Conservation (phyloP, 2,113 vertebrate species). For the Python bivittatus region DNA sequence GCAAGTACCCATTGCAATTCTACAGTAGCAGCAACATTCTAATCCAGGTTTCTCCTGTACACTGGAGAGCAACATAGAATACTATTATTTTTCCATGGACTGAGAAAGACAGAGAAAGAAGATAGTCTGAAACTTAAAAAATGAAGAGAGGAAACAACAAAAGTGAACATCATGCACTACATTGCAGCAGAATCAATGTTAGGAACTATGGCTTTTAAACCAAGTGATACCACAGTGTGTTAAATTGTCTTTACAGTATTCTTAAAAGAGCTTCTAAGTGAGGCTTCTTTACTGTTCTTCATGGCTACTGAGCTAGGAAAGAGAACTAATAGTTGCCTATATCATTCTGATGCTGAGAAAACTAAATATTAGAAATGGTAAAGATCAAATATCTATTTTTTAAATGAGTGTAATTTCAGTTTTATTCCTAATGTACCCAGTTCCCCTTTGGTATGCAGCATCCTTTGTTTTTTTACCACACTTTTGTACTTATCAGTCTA, state of each 20-base stretch:
- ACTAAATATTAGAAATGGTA: neutral
- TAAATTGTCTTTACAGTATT: neutral
- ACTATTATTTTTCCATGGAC: neutral
- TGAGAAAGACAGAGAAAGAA: neutral
- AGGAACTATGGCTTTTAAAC: neutral
- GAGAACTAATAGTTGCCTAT: neutral
- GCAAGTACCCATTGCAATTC: neutral
- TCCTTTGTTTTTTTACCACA: neutral
- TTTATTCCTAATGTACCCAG: neutral
- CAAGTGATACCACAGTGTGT: neutral
- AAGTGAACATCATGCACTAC: neutral
- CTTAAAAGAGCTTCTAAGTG: neutral
- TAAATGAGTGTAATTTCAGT: neutral
- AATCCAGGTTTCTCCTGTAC: neutral
- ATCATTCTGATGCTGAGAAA: neutral
- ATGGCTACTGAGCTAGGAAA: neutral
- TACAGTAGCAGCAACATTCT: neutral
- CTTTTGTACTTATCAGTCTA: neutral
- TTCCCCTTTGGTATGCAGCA: neutral
- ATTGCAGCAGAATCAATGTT: neutral
- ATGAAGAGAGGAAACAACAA: neutral
- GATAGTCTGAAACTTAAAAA: neutral
- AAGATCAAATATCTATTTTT: neutral
- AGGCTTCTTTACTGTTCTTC: neutral
- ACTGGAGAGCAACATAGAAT: neutral